Evolutionary conservation across 2,797 vertebrate genomes (phyloP), one percentile per base, ranked within the genome.

Genomic region (Pelochelys cantorii): DNA sequence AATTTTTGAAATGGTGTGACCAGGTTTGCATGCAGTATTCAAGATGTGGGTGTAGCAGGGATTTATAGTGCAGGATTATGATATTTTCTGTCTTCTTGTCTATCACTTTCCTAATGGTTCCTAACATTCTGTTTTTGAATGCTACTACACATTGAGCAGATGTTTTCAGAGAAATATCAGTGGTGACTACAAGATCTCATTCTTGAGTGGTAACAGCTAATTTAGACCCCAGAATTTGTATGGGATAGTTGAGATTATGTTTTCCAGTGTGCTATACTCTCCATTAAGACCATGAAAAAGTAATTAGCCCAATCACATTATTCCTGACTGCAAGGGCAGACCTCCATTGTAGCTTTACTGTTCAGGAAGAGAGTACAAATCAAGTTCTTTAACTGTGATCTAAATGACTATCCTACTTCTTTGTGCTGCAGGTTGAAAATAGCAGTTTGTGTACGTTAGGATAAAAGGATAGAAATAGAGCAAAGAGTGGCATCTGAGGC

Each of bases 321-420:
- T 75, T 37, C 37, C 11, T 37, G 71, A 65, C 31, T 25, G 13
- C 37, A 12, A 37, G 68, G 29, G 42, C 57, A 54, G 90, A 55
- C 25, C 92, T 85, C 4, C 84, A 34, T 78, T 92, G 71, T 25
- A 92, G 56, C 86, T 92, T 82, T 57, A 54, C 83, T 22, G 91
- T 60, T 34, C 74, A 48, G 84, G 78, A 25, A 87, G 68, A 22
- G 91, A 83, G 71, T 6, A 34, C 81, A 93, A 92, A 86, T 84
- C 48, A 56, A 20, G 9, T 65, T 65, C 8, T 65, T 65, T 65
- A 65, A n/a, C 62, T 52, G 4, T 1, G 55, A 77, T 27, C 59
- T 75, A 91, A 94, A 74, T 81, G 84, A 56, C 11, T 54, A 62
- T 2, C 23, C 79, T 29, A n/a, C 0, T 2, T 77, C 53, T 85